Base-by-base conservation (phyloP, 2,888 invertebrate species). In the Charanyca ferruginea region DNA sequence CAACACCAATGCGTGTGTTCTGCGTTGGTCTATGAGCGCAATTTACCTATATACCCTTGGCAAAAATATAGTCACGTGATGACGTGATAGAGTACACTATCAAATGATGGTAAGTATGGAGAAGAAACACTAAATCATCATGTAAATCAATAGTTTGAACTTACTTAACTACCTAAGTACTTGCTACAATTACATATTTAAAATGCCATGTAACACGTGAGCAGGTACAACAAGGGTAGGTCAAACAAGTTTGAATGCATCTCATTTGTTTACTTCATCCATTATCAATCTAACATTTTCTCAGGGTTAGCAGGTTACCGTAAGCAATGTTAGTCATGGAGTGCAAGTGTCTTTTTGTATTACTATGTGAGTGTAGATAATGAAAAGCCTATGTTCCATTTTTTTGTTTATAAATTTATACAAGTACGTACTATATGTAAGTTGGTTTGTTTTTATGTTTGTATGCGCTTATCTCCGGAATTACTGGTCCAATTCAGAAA, bases 21-120 rank as follows among this genome's bases (percentile, higher is more conserved):
- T 55, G 42, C n/a, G 13, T 1, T 28, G 28, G 69, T 28, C 41
- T 47, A 8, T 69, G 44, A 70, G 38, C 59, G 59, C 32, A 23
- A 59, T 65, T 60, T 70, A n/a, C n/a, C n/a, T n/a, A 65, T 64
- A n/a, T 70, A 49, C 13, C 41, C 11, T 11, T 49, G 47, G 41
- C 60, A n/a, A 25, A 45, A 55, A 58, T 45, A 47, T 47, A 18
- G 45, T 35, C 51, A 73, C 35, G 73, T 44, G 25, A 9, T 11
- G 42, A 73, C 35, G 73, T 44, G 25, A 9, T 11, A 48, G 25
- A 51, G 9, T 45, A 35, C 18, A 51, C 13, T 25, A 47, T 47
- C 61, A 52, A 51, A 18, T 70, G 70, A 54, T 49, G 22, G 18
- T 42, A n/a, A 20, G 23, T 42, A n/a, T 25, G 23, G 7, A 32